Evolutionary conservation across 1,140 invertebrate species (phyloP).

Genomic region (Hetaerina americana): DNA sequence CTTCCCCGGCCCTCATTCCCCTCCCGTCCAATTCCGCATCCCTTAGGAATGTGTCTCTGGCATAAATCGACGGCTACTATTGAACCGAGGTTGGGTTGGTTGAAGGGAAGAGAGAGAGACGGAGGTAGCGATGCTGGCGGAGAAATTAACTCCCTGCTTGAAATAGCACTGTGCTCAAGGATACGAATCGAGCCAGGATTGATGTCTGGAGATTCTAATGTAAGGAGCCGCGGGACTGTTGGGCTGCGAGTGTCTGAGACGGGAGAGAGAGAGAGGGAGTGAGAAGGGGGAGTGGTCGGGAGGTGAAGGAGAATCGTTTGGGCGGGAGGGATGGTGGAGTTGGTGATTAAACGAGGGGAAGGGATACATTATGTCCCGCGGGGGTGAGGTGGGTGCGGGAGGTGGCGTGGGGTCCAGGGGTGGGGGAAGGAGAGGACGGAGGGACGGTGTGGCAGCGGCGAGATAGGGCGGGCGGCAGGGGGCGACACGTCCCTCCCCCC

Average conservation of each 20-base stretch:
- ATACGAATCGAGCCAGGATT: not conserved
- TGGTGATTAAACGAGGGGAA: not conserved
- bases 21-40: too few relatives aligned
- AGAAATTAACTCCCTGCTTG: not conserved
- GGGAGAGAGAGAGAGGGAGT: too few relatives aligned
- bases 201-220: not conserved
- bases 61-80: too few relatives aligned
- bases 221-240: not conserved
- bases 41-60: too few relatives aligned
- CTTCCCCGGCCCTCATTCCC: too few relatives aligned
- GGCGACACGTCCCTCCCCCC: not conserved
- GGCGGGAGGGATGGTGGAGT: not conserved
- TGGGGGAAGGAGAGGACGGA: not conserved
- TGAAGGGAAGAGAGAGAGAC: too few relatives aligned
- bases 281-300: too few relatives aligned
- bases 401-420: not conserved
- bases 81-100: too few relatives aligned
- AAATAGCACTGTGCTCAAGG: not conserved
- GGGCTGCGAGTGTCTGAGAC: not conserved
- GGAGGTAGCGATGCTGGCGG: too few relatives aligned
- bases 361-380: not conserved
- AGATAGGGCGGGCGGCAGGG: not conserved
- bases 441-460: not conserved
- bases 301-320: too few relatives aligned
- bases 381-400: not conserved